Conservation (phyloP, 2,113 vertebrate species). For the Cephalopholis sonnerati region DNA sequence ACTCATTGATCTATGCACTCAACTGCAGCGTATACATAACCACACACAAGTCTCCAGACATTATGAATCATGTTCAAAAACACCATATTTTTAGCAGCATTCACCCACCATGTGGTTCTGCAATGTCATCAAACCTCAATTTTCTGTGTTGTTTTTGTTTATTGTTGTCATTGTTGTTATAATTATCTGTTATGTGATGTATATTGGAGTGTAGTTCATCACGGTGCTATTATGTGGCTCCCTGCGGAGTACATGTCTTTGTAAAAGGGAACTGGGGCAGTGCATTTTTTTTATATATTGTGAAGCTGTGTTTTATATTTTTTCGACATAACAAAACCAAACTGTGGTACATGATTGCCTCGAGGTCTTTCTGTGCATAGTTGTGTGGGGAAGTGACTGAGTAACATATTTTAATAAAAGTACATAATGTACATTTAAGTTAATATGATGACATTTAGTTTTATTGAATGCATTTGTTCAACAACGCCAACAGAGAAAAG, state of each 20-base stretch:
- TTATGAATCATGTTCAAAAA: background rate
- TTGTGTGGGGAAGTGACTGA: slow-evolving; percentile 71
- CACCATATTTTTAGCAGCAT: slow-evolving; percentile 15
- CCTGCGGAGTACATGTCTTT: slow-evolving; percentile 62
- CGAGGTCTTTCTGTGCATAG: slow-evolving; percentile 63
- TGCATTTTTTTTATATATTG: slow-evolving; percentile 64
- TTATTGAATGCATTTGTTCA: slow-evolving; percentile 38
- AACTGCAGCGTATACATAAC: background rate
- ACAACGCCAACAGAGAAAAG: background rate
- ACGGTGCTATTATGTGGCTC: slow-evolving; percentile 80
- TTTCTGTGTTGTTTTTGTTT: slow-evolving; percentile 56
- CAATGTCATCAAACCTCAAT: slow-evolving; percentile 70
- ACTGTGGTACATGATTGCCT: slow-evolving; percentile 65
- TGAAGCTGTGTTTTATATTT: slow-evolving; percentile 71
- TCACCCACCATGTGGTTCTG: slow-evolving; percentile 4
- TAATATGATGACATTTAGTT: slow-evolving; percentile 42
- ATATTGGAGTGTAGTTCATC: slow-evolving; percentile 72
- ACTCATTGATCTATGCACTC: slow-evolving; percentile 43
- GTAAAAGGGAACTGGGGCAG: slow-evolving; percentile 74
- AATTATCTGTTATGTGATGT: slow-evolving; percentile 69
- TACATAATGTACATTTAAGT: slow-evolving; percentile 73
- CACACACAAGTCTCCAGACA: background rate
- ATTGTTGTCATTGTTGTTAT: slow-evolving; percentile 60
- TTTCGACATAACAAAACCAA: slow-evolving; percentile 60
- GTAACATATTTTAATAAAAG: slow-evolving; percentile 78